Evolutionary conservation across 2,797 vertebrate genomes (phyloP), one percentile per base, ranked within the genome.

Genomic region (Lutjanus argentimaculatus): DNA sequence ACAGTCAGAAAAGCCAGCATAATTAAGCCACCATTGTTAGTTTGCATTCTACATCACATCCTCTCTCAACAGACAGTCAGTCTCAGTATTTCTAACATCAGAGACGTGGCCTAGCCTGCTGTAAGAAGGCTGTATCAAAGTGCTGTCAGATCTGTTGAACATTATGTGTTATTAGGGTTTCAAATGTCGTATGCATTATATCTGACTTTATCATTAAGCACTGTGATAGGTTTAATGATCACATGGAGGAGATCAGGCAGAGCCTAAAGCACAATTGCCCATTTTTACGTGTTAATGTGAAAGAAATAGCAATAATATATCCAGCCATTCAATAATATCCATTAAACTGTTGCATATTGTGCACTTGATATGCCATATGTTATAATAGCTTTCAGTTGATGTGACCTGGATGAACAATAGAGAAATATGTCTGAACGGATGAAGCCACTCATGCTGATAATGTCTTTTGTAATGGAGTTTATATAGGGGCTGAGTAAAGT

Each of bases 241-340:
- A 25, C 56, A 71, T 7, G 0, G 1, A 16, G 9, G 21, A 62
- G 43, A 72, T 70, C 42, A 75, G 57, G 40, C 71, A 14, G 21
- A 68, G 53, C 48, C 22, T 14, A n/a, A 73, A 73, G 22, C 53
- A 22, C 49, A 45, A 17, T 57, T 6, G 56, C 17, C 43, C 14
- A 7, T 46, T 75, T 21, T 25, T 22, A n/a, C 19, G 8, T 22
- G 14, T 70, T 40, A 58, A 17, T 57, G n/a, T 15, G 19, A 14
- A 0, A 59, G 45, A 51, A 67, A 56, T 11, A 49, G 21, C 16
- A 62, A 13, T 68, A 16, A 74, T 12, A 16, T 10, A 16, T 16
- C 49, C 25, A 71, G 19, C 30, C 52, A 67, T 65, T 53, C 70
- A 16, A 5, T 64, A 43, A 55, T 55, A 72, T 56, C 62, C 43